Evolutionary conservation across 2,888 invertebrate genomes (phyloP), one percentile per base, ranked within the genome.

Genomic region (Nomada ruficornis): DNA sequence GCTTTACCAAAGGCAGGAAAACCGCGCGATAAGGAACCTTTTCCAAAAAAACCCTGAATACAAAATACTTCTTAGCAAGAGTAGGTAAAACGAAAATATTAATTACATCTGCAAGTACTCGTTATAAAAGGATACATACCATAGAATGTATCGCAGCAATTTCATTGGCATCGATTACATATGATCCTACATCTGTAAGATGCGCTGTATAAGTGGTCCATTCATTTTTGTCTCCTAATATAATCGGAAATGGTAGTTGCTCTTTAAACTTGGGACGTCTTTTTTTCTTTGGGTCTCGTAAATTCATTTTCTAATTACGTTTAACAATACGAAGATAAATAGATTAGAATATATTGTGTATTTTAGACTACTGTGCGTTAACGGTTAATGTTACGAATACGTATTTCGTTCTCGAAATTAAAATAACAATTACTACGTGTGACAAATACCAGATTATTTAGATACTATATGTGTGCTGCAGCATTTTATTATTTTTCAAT

Each of bases 1-100:
- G 89, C 89, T 88, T 93, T 94, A 47, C 92, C 93, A 82, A 93
- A 94, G 47, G 92, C 93, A 78, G 95, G 96, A 87, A 94, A 94
- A 29, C 95, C 95, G 54, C 96, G 94, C 0, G 96, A 96, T 57
- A 95, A 91, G 10, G 96, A 95, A 1, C 96, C 96, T 94, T 97
- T 97, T 0, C 97, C 97, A 94, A 96, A 97, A 91, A 95, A 96
- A 0, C 97, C 97, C 94, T 94, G 63, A 5, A 26, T 9, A 76
- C 52, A 63, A 57, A 55, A 64, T 5, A 62, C 10, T 7, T 9
- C 44, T 20, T 44, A 52, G 0, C 23, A 2, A 60, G 50, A 7
- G 5, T 5, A 36, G 36, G 36, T 36, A 36, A 36, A 36, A 44
- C 76, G 47, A 50, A 44, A 63, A 62, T 62, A 65, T 23, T 20